Evolutionary conservation across 2,888 invertebrate genomes (phyloP), one percentile per base, ranked within the genome.

Genomic region (Andrena hattorfiana): DNA sequence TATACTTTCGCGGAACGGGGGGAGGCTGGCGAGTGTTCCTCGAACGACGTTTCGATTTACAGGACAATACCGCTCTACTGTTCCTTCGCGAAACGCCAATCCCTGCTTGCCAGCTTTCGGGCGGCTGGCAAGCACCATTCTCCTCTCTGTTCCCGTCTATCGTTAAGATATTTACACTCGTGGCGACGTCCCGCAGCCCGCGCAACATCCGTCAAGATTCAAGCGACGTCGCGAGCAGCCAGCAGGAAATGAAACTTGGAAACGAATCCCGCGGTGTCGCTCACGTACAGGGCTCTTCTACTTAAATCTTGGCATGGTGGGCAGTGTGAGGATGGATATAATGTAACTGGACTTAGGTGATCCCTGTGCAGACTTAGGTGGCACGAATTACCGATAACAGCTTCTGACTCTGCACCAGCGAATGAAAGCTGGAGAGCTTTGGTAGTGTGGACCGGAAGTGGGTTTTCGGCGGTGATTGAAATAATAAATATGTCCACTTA

Each of bases 11-110:
- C 62, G 32, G 49, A 56, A 63, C 23, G 20, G 26, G 1, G 63
- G 30, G 3, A 49, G 30, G 60, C 49, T n/a, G 67, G 30, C 32
- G 56, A 59, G 64, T 56, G 62, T 71, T 70, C 75, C 42, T 70
- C 70, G 77, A 81, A 81, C 81, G 81, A 81, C 77, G 73, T 81
- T 82, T 82, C 78, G 78, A 82, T 82, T 83, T 83, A 64, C 48
- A 42, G 60, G 64, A 79, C 75, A 83, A 83, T 83, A 4, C 66
- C 62, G 16, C 63, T 32, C 23, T 63, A 13, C 81, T 56, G 49
- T 63, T 71, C 62, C 78, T 78, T 78, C 68, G 71, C 62, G 35
- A 49, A 51, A 59, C 51, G 75, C 66, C 78, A 82, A 72, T 75
- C 68, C 71, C 66, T 66, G 32, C 23, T 32, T 10, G 23, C 35